Base-by-base conservation (phyloP, 2,113 vertebrate genomes). In the Albula goreensis region DNA sequence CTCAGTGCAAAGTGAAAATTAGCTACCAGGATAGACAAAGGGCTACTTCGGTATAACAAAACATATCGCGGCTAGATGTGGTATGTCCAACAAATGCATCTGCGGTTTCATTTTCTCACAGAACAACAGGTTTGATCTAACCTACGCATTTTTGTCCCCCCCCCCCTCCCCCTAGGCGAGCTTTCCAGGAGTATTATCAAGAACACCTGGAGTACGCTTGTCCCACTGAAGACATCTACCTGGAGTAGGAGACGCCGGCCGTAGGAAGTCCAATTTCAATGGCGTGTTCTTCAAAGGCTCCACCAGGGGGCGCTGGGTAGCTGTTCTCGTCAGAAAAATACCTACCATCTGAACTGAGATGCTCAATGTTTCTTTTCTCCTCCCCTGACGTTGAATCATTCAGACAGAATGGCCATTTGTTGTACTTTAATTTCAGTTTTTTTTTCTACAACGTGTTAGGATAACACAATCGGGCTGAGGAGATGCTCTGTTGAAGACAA, bases 141-240 rank as follows among this genome's bases (percentile, higher is more conserved):
- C 60, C 2, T 22, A 8, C 22, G 15, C 22, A 5, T 66, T 66
- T 66, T 22, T 66, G 15, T 66, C 17, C 60, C 60, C 60, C 17
- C 22, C 31, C 31, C 31, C 31, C 31, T 41, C 1, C 31, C 0
- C 31, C 79, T 93, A 99, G 98, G 96, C 97, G 95, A 90, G 98
- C 98, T 2, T 99, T 99, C 91, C 97, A 98, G 93, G 97, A 98
- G 88, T 99, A 97, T 95, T 99, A 98, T 95, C 99, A 98, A 94
- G 97, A 99, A 92, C 96, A 98, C 85, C 95, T 99, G 91, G 96
- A 99, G 88, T 99, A 97, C 92, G 98, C 98, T 0, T 99, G 98
- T 94, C 98, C 98, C 89, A 99, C 98, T 5, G 98, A 99, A 90
- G 98, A 99, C 92, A 99, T 99, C 95, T 99, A 99, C 93, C 95